Base-by-base conservation (phyloP, 1,140 invertebrate genomes). In the Heliconius congener region DNA sequence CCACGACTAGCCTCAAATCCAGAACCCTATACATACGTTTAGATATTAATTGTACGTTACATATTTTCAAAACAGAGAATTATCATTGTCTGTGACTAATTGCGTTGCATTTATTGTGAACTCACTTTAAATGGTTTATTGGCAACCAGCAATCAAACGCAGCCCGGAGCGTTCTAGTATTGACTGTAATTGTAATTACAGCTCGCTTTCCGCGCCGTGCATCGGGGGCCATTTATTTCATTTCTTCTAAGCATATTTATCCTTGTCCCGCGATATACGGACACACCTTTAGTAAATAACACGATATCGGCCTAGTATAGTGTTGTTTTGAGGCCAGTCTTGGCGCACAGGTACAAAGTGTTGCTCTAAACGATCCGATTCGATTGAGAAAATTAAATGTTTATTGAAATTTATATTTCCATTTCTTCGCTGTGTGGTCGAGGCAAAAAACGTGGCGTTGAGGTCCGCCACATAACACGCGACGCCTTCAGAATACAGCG, bases 241-340 rank as follows among this genome's bases (percentile, higher is more conserved):
- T 84, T 84, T 79, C 79, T 60, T 74, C 81, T 76, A 72, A 83
- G 73, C 79, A 76, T 84, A 87, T 86, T 87, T 86, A 87, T 89
- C 84, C 84, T 82, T 84, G 86, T 87, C 85, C 81, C 79, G 83
- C 84, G 84, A 86, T 87, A 83, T 86, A 85, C 85, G 82, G 85
- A 81, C 86, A 85, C 88, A 84, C 86, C 88, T 84, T 82, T 85
- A 76, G 84, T 88, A 66, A 66, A 66, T 66, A 66, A 30, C 60
- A 30, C 60, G 27, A 16, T 66, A 90, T 89, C 84, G 60, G 52
- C 30, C 57, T 76, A 70, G 87, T 87, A 89, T 88, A 90, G 88
- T 87, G 83, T 82, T 52, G 79, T 81, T 86, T 86, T 81, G 74
- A 46, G 42, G 13, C 11, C 11, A 46, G 11, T 46, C 13, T 3